Evolutionary conservation across 2,888 invertebrate genomes (phyloP).

Genomic region (Mystacides longicornis): DNA sequence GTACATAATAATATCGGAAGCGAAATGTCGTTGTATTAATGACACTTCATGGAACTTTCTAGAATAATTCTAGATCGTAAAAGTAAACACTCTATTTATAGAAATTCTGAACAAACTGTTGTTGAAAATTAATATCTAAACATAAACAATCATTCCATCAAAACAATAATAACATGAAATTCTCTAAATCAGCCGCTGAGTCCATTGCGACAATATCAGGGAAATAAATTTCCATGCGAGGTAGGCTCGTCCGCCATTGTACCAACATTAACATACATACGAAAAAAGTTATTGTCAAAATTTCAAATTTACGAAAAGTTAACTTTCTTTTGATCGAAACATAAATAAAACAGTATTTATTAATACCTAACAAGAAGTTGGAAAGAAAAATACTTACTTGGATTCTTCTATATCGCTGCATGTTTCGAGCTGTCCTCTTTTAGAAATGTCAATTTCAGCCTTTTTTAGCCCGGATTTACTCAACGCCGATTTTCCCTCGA

Average conservation of each 20-base stretch:
- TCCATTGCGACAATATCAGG: neutral
- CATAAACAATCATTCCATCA: no score
- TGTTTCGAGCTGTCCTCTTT: conserved; percentile 19
- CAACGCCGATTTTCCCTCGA: conserved; percentile 51
- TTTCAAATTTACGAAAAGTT: neutral
- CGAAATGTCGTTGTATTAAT: no score
- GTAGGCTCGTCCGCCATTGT: neutral
- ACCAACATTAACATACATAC: conserved; percentile 1
- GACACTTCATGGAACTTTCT: no score
- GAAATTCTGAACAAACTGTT: no score
- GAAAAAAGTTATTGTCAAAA: neutral
- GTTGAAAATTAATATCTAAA: no score
- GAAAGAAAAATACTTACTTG: conserved; percentile 41
- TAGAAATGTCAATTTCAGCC: conserved; percentile 39
- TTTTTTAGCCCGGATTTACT: conserved; percentile 31
- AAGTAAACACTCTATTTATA: no score
- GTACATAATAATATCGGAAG: no score
- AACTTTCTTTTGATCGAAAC: no score
- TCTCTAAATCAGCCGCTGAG: neutral
- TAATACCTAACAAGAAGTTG: no score
- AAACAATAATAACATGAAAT: neutral
- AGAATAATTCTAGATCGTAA: no score
- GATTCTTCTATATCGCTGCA: conserved; percentile 45
- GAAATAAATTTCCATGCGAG: no score
- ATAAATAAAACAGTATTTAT: no score